A percentile compares a stretch with the other conserved stretches of the same genome.
phyloP scores from a whole-genome alignment of 2,113 vertebrate species.

The Mixornis gularis region DNA sequence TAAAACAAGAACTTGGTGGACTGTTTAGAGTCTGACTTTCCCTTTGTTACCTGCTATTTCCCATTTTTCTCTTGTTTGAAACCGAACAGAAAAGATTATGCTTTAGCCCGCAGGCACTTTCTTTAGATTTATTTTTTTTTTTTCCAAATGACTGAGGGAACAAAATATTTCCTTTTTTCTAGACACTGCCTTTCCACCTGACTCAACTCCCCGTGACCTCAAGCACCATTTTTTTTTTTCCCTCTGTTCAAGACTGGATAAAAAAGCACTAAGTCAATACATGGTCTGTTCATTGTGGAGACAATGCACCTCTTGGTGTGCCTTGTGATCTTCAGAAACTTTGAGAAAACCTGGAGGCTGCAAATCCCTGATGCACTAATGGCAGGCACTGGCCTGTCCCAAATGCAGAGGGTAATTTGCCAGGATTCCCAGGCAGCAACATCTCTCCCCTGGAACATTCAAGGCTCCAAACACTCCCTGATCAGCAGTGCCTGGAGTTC shows the following conservation, averaged over 20 bases:
- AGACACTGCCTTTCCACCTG: background rate
- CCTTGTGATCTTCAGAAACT: background rate
- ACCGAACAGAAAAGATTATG: background rate
- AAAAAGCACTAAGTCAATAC: background rate
- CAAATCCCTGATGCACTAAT: background rate
- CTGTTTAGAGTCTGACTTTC: background rate
- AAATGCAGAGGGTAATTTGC: background rate
- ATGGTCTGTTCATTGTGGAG: background rate
- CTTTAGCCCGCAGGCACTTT: background rate
- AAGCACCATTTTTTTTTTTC: background rate
- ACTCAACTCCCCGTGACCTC: background rate
- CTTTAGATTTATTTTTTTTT: background rate
- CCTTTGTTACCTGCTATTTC: background rate
- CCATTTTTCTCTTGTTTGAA: background rate
- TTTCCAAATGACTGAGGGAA: background rate
- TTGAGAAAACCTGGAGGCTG: background rate
- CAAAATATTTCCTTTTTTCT: conserved; percentile 29
- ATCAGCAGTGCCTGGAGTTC: background rate
- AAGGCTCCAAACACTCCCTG: background rate
- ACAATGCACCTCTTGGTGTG: background rate
- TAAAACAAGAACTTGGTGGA: background rate
- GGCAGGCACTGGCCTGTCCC: background rate
- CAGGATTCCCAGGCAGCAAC: background rate
- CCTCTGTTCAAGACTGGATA: background rate
- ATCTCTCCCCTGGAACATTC: background rate